phyloP scores from a whole-genome alignment of 1,140 invertebrate genomes.

The Sipha flava region DNA sequence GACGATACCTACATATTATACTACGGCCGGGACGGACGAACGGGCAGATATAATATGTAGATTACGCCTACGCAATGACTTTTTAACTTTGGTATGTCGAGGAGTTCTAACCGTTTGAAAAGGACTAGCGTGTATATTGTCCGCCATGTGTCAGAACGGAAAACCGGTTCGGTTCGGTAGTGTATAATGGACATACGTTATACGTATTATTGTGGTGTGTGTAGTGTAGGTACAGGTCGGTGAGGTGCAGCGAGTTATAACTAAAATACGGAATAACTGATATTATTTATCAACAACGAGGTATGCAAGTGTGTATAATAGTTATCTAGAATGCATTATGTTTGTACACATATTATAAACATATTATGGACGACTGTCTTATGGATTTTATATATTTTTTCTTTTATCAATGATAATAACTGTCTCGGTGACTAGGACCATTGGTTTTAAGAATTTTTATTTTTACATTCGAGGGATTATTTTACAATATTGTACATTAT shows the following conservation, averaged over 20 bases:
- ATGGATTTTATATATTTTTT: too few species aligned
- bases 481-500: too few species aligned
- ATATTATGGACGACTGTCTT: background rate
- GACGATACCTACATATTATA: too few species aligned
- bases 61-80: constrained; percentile 25
- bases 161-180: background rate
- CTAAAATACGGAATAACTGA: background rate
- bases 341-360: background rate
- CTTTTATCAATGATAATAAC: too few species aligned
- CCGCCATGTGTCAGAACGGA: background rate
- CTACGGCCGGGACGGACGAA: background rate
- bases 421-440: too few species aligned
- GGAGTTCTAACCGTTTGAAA: background rate
- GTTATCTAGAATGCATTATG: too few species aligned
- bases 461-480: too few species aligned
- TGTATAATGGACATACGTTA: too few species aligned
- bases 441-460: too few species aligned
- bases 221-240: background rate
- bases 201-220: too few species aligned
- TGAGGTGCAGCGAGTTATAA: background rate
- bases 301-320: background rate
- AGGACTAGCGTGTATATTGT: constrained; percentile 16
- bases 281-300: background rate
- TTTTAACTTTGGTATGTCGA: constrained; percentile 25
- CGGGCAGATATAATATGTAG: background rate